Percentiles rank a stretch among this genome's conserved stretches.
Evolutionary conservation across 2,888 invertebrate genomes (phyloP).

Genomic region (Pseudanteris insignis): DNA sequence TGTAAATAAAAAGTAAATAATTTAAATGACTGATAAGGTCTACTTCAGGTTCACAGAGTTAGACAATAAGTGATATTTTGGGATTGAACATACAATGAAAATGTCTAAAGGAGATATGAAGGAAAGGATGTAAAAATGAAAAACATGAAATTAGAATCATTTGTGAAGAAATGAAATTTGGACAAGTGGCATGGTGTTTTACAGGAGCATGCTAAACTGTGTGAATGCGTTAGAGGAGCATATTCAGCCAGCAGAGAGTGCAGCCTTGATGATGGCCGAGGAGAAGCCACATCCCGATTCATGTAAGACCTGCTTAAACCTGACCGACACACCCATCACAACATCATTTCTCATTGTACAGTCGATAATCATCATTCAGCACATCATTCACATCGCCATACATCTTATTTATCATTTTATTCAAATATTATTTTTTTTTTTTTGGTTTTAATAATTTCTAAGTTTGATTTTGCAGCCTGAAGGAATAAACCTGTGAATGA

Average conservation of each 20-base stretch:
- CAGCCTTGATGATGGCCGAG: slow-evolving; percentile 80
- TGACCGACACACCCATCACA: slow-evolving; percentile 22
- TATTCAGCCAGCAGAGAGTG: slow-evolving; percentile 83
- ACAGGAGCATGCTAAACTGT: slow-evolving; percentile 94
- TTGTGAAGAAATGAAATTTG: slow-evolving; percentile 48
- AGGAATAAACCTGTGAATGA: too few species aligned
- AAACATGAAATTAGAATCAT: slow-evolving; percentile 28
- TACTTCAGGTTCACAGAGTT: slow-evolving; percentile 12
- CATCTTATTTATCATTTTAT: neutral
- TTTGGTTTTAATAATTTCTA: too few species aligned
- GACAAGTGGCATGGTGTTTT: slow-evolving; percentile 69
- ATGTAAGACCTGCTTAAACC: slow-evolving; percentile 73
- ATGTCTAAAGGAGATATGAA: slow-evolving; percentile 40
- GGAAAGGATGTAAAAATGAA: slow-evolving; percentile 34
- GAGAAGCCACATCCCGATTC: slow-evolving; percentile 82
- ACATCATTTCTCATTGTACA: slow-evolving; percentile 19
- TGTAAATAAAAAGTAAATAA: slow-evolving; percentile 5
- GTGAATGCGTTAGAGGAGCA: slow-evolving; percentile 92
- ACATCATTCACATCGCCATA: neutral
- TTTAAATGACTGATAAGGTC: slow-evolving; percentile 4
- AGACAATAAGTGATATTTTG: slow-evolving; percentile 26
- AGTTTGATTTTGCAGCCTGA: too few species aligned
- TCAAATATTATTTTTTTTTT: neutral
- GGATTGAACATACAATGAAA: slow-evolving; percentile 39
- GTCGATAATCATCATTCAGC: slow-evolving; percentile 1